Evolutionary conservation across 2,113 vertebrate genomes (phyloP), one percentile per base, ranked within the genome.

Genomic region (Aramus guarauna): DNA sequence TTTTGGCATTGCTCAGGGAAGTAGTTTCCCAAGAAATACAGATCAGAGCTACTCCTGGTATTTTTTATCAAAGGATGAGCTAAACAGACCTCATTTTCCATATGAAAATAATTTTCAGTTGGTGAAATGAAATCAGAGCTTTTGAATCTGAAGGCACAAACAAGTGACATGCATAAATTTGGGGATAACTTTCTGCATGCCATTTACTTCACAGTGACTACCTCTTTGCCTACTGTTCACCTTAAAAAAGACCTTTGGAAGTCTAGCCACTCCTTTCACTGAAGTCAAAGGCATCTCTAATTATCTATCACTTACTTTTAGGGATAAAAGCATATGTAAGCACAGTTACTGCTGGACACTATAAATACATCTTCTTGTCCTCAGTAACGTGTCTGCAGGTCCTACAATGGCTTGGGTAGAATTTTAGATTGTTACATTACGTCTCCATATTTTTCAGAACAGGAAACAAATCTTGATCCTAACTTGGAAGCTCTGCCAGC

Each of bases 1-100:
- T 67, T 92, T 91, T 85, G 71, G 77, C 82, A 69, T 55, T 88
- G 37, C n/a, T 95, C 41, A 85, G 77, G 88, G 74, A 88, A 91
- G 34, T 34, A 68, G 53, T n/a, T 96, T 93, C 72, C 71, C 47
- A 83, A 83, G 63, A 94, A 96, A 74, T 71, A 85, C 39, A 92
- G 34, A 91, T 75, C 50, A 72, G 64, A 81, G 6, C 26, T 50
- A 85, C 2, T 37, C 23, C 12, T 4, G 66, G 15, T 13, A 53
- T 50, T 90, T 92, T 92, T 93, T 43, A 81, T 81, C 90, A 88
- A 75, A 94, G 26, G 30, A 76, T 63, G 39, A 85, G 45, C 20
- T 82, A 63, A 79, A 88, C n/a, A 88, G 78, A 76, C 24, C 37
- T 39, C 24, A 52, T 79, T 82, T 91, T 64, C 41, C 59, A 84